These are phyloP conservation scores for Serrognathus titanus DNA, from an alignment of 2,888 invertebrate species.

Conservation along the genomic window DNA sequence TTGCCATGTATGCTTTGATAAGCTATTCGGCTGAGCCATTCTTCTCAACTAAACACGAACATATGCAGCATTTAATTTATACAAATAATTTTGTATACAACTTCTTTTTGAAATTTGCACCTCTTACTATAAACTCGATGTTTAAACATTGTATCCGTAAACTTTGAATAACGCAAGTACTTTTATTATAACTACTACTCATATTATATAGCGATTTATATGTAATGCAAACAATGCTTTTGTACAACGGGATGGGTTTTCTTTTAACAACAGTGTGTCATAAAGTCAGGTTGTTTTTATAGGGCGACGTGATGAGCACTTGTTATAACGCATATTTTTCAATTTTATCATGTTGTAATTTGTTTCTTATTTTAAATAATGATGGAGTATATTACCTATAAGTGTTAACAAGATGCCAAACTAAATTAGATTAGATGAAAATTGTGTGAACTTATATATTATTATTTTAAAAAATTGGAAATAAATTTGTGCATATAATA, in stretches of 20 bases:
- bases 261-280: neutral
- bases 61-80: no score
- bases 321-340: conserved; percentile 18
- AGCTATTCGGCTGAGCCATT: conserved; percentile 77
- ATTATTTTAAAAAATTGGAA: conserved; percentile 7
- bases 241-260: neutral
- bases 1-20: conserved; percentile 96
- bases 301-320: conserved; percentile 8
- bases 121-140: no score
- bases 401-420: conserved; percentile 16
- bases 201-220: neutral
- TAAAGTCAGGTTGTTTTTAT: neutral
- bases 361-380: conserved; percentile 10
- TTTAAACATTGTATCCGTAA: no score
- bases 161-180: neutral
- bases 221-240: neutral
- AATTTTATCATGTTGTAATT: conserved; percentile 13
- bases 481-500: conserved; percentile 10
- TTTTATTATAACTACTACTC: neutral
- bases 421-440: conserved; percentile 16
- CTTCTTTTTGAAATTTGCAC: no score
- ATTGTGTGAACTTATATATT: conserved; percentile 18
- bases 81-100: no score
- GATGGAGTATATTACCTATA: conserved; percentile 4
- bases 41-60: neutral